Evolutionary conservation across 2,113 vertebrate genomes (phyloP), one percentile per base, ranked within the genome.

Genomic region (Cavia aperea): DNA sequence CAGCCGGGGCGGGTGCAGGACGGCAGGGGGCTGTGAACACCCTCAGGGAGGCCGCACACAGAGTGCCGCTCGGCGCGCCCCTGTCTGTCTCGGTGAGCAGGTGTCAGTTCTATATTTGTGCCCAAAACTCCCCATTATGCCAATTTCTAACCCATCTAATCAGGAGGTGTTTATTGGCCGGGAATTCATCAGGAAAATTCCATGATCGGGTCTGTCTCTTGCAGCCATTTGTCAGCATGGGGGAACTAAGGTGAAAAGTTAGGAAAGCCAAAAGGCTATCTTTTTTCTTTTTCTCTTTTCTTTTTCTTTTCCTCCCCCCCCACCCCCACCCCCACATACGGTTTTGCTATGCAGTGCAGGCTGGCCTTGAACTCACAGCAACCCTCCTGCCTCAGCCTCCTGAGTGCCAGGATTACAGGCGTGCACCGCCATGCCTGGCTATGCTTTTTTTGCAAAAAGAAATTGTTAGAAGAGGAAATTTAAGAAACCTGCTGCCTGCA

Each of bases 41-140:
- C 94, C 86, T 31, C 81, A 72, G 75, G 88, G 91, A 5, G 21
- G 58, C 49, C 1, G 3, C 15, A 79, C 11, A 51, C 95, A 93
- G 24, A 68, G 65, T 68, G 65, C 65, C 60, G 72, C 87, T 87
- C 19, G 21, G 82, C 95, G 46, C 4, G 1, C 36, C 90, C 90
- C 88, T 60, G 79, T 70, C 93, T 90, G 92, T 46, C 96, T 84
- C 86, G 92, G 81, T 24, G 0, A 93, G 94, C 96, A 95, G 95
- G 95, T 96, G 95, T 94, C 96, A 89, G 56, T 91, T 93, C 95
- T 96, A 82, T 92, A 95, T 94, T 95, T 95, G 89, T 92, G 95
- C 89, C 81, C 21, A 46, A 79, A 92, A 93, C 87, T 79, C 89
- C 89, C 84, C 90, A 92, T 56, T 56, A 46, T 56, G 93, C 93